These are phyloP conservation scores for Cryptoblepharus egeriae DNA, from an alignment of 2,797 vertebrate genomes.

Conservation along the genomic window DNA sequence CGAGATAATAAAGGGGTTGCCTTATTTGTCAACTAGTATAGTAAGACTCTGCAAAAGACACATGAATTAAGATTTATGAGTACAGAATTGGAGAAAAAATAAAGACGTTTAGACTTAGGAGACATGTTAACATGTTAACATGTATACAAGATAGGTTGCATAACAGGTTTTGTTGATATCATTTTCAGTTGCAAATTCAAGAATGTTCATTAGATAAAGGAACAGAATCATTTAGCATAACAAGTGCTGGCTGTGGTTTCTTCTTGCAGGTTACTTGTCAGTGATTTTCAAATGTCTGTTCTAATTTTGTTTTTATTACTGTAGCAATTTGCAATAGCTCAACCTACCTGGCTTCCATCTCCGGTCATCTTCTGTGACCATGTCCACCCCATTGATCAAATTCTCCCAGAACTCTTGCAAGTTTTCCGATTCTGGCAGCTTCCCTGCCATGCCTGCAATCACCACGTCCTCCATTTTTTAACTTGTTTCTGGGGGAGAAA, in stretches of 20 bases:
- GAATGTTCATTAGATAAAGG: not conserved
- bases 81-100: not conserved
- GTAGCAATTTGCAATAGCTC: not conserved
- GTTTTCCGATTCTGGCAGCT: constrained; percentile 90
- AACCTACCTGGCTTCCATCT: constrained; percentile 92
- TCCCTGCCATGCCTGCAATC: constrained; percentile 93
- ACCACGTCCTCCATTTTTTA: constrained; percentile 92
- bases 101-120: not conserved
- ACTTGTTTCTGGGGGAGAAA: constrained; percentile 67
- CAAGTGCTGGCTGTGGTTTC: not conserved
- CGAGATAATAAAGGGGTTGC: no score
- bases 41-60: not conserved
- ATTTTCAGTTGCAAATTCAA: not conserved
- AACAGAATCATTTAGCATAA: no score
- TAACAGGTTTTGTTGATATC: not conserved
- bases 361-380: constrained; percentile 96
- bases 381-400: constrained; percentile 91
- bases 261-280: not conserved
- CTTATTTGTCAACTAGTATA: not conserved
- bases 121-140: not conserved
- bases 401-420: constrained; percentile 98
- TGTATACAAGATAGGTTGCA: not conserved
- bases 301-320: not conserved
- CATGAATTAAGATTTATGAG: not conserved
- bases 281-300: not conserved